phyloP scores from a whole-genome alignment of 2,888 invertebrate species.

The Coremacera marginata region DNA sequence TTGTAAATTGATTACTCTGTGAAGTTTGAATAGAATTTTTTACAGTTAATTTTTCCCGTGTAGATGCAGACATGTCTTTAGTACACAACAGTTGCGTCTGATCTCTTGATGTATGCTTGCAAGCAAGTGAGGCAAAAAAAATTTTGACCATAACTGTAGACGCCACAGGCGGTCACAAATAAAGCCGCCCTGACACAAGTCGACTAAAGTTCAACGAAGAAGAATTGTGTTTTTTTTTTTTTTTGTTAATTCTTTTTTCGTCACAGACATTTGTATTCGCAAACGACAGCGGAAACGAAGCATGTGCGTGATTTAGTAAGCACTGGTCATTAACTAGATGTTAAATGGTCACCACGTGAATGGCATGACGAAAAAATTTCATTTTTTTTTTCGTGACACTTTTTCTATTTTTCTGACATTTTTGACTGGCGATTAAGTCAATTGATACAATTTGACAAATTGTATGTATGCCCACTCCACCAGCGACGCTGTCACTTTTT shows the following conservation, averaged over 20 bases:
- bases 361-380: background rate
- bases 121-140: background rate
- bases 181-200: background rate
- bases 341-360: background rate
- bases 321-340: background rate
- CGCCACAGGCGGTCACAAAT: background rate
- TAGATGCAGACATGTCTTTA: background rate
- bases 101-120: background rate
- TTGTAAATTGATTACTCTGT: too few species aligned
- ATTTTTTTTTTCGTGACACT: background rate
- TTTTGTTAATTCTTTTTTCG: background rate
- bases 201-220: background rate
- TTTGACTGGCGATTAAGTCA: background rate
- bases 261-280: background rate
- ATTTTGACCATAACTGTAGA: background rate
- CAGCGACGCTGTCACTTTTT: background rate
- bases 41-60: too few species aligned
- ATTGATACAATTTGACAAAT: slow-evolving; percentile 12
- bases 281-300: background rate
- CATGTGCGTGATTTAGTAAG: background rate
- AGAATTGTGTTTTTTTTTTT: background rate
- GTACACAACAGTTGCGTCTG: too few species aligned
- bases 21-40: too few species aligned
- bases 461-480: background rate
- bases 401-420: background rate